Evolutionary conservation across 2,797 vertebrate species (phyloP).

Genomic region (Coregonus suidteri): DNA sequence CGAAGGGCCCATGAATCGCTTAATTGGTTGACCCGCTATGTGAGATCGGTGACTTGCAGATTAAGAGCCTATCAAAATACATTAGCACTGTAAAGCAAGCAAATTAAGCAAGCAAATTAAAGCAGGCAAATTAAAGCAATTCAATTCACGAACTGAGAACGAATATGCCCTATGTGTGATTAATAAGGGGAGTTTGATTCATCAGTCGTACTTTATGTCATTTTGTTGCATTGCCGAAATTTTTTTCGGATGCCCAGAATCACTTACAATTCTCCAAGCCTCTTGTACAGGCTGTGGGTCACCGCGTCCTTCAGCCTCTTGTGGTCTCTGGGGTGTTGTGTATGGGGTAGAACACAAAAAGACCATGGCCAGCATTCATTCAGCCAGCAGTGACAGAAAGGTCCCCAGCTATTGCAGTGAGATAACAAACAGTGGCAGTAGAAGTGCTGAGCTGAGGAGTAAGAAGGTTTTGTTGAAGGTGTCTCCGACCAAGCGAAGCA

Average conservation of each 20-base stretch:
- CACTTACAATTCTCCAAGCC: not conserved
- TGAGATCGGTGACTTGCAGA: too few species aligned
- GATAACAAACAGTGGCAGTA: too few species aligned
- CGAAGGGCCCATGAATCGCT: too few species aligned
- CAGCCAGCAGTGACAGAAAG: not conserved
- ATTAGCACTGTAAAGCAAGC: too few species aligned
- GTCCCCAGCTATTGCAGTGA: not conserved
- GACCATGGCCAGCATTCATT: not conserved
- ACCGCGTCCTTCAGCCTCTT: not conserved
- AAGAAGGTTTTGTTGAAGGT: constrained; percentile 4
- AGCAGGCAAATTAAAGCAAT: not conserved
- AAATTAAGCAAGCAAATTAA: too few species aligned
- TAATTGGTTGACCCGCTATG: too few species aligned
- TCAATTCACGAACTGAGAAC: not conserved
- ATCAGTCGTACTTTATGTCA: not conserved
- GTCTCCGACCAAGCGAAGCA: constrained; percentile 1
- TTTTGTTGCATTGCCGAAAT: not conserved
- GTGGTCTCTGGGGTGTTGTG: too few species aligned
- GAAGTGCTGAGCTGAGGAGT: not conserved
- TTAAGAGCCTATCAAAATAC: too few species aligned
- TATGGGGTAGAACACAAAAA: constrained; percentile 1
- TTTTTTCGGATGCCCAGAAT: not conserved
- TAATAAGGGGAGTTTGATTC: not conserved
- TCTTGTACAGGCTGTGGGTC: constrained; percentile 2
- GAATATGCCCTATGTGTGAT: not conserved